Base-by-base conservation (phyloP, 2,113 vertebrate species). In the Piaya cayana region DNA sequence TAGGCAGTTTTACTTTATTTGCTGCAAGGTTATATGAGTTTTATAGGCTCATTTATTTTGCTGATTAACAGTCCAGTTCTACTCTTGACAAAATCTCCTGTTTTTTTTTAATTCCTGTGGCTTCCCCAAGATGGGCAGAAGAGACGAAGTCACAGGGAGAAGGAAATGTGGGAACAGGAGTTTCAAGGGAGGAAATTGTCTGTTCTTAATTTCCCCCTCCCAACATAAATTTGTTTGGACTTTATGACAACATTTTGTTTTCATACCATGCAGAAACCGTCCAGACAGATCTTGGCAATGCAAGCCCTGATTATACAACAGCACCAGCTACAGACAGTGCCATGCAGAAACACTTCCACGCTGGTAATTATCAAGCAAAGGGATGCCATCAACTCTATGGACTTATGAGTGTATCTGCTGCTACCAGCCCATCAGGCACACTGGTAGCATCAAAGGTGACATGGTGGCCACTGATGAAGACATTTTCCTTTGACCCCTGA, bases 11-110 rank as follows among this genome's bases (percentile, higher is more conserved):
- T 93, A 37, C 34, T 93, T 96, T 86, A 90, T 72, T 71, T 79
- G 65, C 62, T 82, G 64, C 1, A 58, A 86, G 34, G 49, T 90
- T 88, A 69, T 89, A n/a, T 63, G 79, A 81, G 68, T 90, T 95
- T 92, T 93, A 85, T 62, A 62, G 58, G 76, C 95, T 86, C 62
- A 60, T 86, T 92, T 93, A 81, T 94, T 95, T 95, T 86, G n/a
- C 67, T 78, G 81, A 83, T 95, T 91, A 92, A 83, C 75, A 86
- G 68, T 79, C 58, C 53, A 76, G 49, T 64, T 25, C 27, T 59
- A 18, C 52, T 92, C 65, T 76, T 90, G 74, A 88, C 82, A 58
- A 81, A 79, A 3, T 75, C 47, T 90, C 34, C n/a, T 29, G 2
- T 88, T 82, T 86, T 65, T 92, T 86, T 65, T 90, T 90, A 22